Evolutionary conservation across 1,140 invertebrate species (phyloP).

Genomic region (Sycobia sp.): DNA sequence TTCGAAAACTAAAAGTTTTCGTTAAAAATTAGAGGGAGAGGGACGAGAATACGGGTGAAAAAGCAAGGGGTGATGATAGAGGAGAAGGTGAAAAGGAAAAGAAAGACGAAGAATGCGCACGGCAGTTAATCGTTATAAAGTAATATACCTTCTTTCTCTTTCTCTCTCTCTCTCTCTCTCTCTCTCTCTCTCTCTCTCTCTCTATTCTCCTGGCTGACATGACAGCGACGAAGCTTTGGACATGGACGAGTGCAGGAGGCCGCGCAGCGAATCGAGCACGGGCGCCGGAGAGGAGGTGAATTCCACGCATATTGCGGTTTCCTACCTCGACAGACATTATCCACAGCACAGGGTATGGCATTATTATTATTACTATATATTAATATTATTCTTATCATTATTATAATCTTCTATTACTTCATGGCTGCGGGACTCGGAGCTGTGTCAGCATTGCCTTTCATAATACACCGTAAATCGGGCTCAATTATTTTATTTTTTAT

Average conservation of each 20-base stretch:
- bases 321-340: slow-evolving; percentile 59
- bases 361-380: slow-evolving; percentile 31
- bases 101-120: too few relatives aligned
- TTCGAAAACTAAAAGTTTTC: too few relatives aligned
- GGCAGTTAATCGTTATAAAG: slow-evolving; percentile 19
- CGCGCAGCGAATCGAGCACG: slow-evolving; percentile 74
- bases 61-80: neutral
- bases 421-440: neutral
- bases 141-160: slow-evolving; percentile 20
- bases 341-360: slow-evolving; percentile 56
- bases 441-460: neutral
- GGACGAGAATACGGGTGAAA: neutral
- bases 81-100: neutral
- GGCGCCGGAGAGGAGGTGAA: slow-evolving; percentile 73
- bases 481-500: slow-evolving; percentile 1
- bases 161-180: too few relatives aligned
- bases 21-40: too few relatives aligned
- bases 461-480: slow-evolving; percentile 24
- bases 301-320: slow-evolving; percentile 69
- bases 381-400: slow-evolving; percentile 9
- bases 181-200: too few relatives aligned
- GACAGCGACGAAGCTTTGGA: slow-evolving; percentile 72
- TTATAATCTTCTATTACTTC: slow-evolving; percentile 21
- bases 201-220: too few relatives aligned
- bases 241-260: slow-evolving; percentile 69